Base-by-base conservation (phyloP, 2,888 invertebrate genomes). In the Euspilapteryx auroguttella region DNA sequence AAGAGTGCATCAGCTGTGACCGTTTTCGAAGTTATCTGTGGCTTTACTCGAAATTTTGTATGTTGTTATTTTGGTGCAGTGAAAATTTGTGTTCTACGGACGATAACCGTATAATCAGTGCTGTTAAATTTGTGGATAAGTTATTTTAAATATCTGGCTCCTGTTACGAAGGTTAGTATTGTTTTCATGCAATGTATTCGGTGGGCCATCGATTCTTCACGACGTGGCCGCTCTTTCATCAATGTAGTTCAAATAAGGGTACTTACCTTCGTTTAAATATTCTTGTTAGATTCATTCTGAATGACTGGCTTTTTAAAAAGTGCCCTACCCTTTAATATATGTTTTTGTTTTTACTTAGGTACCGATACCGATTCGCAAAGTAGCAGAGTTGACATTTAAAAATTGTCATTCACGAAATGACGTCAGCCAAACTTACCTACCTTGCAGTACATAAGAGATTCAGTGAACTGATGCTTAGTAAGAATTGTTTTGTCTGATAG, bases 41-140 rank as follows among this genome's bases (percentile, higher is more conserved):
- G 45, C 55, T 55, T 54, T 55, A 53, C 55, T 49, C 57, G 57
- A 61, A 61, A 64, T 69, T 71, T 71, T 73, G 66, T 69, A 69
- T 73, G 73, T 73, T 71, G 66, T 73, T 71, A 64, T 71, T 66
- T 68, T 73, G 64, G 73, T 73, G 73, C 69, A 59, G 73, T 75
- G 73, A 65, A 69, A 69, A 68, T 66, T 64, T 66, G 73, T 75
- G 75, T 55, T 65, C 59, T 68, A 66, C 65, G 63, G 59, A 61
- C 71, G 59, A 71, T 68, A 64, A 65, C 71, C 68, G 71, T 73
- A 64, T 68, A 64, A 68, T 68, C 69, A 68, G 71, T 69, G 73
- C 57, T 53, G 59, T 59, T 55, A 54, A 65, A 50, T 54, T 56
- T 50, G 63, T 68, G 73, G 69, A 75, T 71, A n/a, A n/a, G n/a